Evolutionary conservation across 2,797 vertebrate genomes (phyloP), one percentile per base, ranked within the genome.

Genomic region (Astyanax mexicanus): DNA sequence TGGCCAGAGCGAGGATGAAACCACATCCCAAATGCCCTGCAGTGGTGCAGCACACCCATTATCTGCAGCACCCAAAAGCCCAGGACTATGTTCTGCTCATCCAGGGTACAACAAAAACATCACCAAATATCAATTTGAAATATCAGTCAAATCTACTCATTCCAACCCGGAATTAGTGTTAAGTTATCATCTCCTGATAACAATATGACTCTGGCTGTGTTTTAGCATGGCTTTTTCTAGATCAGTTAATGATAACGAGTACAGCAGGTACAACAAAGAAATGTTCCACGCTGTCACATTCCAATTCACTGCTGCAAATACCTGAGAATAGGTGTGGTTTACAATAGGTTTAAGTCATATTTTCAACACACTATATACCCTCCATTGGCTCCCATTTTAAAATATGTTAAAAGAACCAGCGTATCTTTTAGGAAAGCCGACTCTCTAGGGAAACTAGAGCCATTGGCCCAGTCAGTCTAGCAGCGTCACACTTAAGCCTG

Each of bases 161-260:
- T 29, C 29, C 29, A 32, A 2, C 29, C 29, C 32, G 32, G 2
- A 32, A 32, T 5, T 32, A 32, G n/a, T 32, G 29, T 32, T 2
- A 32, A 32, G 29, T 29, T 32, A 32, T 32, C 5, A 32, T 32
- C 29, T 32, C 29, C 2, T 32, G 5, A 32, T 32, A 32, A 2
- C 29, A 32, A 32, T 32, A n/a, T n/a, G n/a, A n/a, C n/a, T 32
- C 29, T 32, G 29, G 32, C 2, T 65, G 72, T 37, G 15, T 35
- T 11, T 3, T 90, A 89, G 83, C 87, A 80, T 8, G 21, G 75
- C 76, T 69, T 37, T 29, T 12, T 49, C 13, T 11, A 12, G 47
- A 80, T 83, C 17, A 23, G 42, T 68, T 84, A 79, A 85, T 79
- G 42, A 67, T n/a, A 75, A 55, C 27, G 25, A 77, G 81, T 64